Evolutionary conservation across 37 sponge, comb jelly and placozoan genomes (phyloP), one percentile per base, ranked within the genome.

Genomic region (Geodia barretti): DNA sequence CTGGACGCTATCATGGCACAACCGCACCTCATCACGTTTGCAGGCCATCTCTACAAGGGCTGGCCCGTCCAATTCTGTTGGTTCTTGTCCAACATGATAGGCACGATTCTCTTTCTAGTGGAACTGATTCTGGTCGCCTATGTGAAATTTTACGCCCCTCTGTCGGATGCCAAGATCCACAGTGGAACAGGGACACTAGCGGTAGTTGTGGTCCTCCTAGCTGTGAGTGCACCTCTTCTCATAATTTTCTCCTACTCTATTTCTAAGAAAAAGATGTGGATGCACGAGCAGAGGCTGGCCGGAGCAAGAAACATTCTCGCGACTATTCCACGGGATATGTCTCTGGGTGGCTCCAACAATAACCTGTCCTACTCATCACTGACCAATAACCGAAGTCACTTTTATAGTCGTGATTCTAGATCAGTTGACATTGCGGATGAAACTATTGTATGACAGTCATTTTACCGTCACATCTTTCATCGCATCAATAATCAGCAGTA

Each of bases 1-100:
- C 40, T 92, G 70, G 92, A 92, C 43, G 88, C 92, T 20, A 25
- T 80, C 17, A 68, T 78, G 39, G 35, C 60, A 37, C 72, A 83
- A 19, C 72, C 87, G 5, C 66, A 86, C 20, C 69, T 91, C 47
- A 60, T 60, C 25, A 68, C 54, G 30, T 35, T 72, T 11, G 39
- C 88, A 17, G 40, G 39, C 0, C 36, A 40, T 14, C 60, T 91
- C 33, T 60, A 80, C 28, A 77, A 78, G 31, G 76, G 89, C 1
- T 78, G 86, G 78, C 61, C 69, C 4, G 74, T 88, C 8, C 83
- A 88, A 33, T 20, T 88, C 29, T 74, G 62, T 8, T 92, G 92
- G 92, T 66, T 75, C 25, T 76, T 92, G n/a, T 92, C 92, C 0
- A 85, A 92, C 65, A 79, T 87, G 29, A 42, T 92, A 20, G 92